Evolutionary conservation across 2,113 vertebrate genomes (phyloP).

Genomic region (Pomatostomus ruficeps): DNA sequence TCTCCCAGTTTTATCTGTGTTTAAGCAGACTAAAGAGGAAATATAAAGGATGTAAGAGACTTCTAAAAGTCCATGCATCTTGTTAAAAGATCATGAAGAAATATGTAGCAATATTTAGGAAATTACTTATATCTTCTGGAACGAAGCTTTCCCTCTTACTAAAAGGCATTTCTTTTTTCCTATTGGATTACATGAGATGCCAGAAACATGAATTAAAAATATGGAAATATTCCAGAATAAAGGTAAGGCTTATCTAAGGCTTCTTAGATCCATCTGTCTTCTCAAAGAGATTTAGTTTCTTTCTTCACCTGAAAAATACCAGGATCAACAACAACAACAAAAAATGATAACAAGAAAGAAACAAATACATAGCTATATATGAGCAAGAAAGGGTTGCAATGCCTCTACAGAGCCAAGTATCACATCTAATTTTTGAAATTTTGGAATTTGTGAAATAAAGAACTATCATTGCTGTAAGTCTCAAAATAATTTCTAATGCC

Average conservation of each 20-base stretch:
- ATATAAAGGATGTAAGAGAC: neutral
- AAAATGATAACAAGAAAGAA: neutral
- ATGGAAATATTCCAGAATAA: constrained; percentile 16
- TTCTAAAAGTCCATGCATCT: neutral
- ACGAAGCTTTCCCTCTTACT: neutral
- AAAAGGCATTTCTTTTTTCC: neutral
- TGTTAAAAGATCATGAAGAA: neutral
- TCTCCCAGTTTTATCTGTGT: neutral
- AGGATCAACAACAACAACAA: constrained; percentile 18
- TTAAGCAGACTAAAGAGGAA: neutral
- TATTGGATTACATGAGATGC: neutral
- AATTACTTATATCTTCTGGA: neutral
- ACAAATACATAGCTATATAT: constrained; percentile 20
- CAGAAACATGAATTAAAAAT: neutral
- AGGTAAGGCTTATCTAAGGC: neutral
- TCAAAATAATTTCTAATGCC: constrained; percentile 16
- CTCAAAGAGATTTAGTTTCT: constrained; percentile 27
- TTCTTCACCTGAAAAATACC: constrained; percentile 34
- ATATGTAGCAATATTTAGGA: neutral
- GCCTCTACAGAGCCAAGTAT: constrained; percentile 8
- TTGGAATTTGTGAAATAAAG: constrained; percentile 45
- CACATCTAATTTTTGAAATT: constrained; percentile 60
- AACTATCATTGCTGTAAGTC: constrained; percentile 36
- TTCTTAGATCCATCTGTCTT: constrained; percentile 24
- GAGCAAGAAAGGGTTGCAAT: constrained; percentile 24